Conservation (phyloP, 2,888 invertebrate genomes). For the Caenorhabditis panamensis region DNA sequence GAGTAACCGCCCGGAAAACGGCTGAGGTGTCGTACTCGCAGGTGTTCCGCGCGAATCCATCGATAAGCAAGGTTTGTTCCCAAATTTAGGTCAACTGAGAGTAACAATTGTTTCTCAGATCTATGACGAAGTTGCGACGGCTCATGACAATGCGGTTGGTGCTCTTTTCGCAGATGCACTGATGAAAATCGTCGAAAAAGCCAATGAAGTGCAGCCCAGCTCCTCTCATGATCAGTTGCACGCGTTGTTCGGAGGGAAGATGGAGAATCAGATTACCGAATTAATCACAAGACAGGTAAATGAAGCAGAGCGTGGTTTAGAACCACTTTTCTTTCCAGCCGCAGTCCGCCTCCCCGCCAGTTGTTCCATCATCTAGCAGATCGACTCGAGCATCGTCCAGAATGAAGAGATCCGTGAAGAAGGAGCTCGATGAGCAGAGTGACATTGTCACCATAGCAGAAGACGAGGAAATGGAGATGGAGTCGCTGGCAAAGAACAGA, state of each 20-base stretch:
- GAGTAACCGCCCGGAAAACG: conserved; percentile 13
- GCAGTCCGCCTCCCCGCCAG: background rate
- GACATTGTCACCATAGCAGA: background rate
- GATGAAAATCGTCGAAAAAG: background rate
- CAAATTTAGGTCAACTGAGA: background rate
- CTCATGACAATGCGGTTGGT: conserved; percentile 10
- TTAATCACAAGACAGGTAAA: conserved; percentile 23
- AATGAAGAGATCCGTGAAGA: conserved; percentile 4
- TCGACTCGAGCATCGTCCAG: background rate
- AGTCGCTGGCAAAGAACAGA: no score
- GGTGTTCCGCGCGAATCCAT: background rate
- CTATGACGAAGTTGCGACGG: background rate
- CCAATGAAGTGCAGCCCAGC: no score
- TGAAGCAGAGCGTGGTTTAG: no score
- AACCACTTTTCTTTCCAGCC: conserved; percentile 12
- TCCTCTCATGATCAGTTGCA: background rate
- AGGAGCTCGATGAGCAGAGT: background rate
- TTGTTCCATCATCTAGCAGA: background rate
- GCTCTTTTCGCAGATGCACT: conserved; percentile 8
- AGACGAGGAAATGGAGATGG: background rate
- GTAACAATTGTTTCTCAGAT: conserved; percentile 15
- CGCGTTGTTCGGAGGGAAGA: background rate
- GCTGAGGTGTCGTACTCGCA: conserved; percentile 1
- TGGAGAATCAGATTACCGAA: background rate
- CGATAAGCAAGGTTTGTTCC: conserved; percentile 6